A percentile compares a stretch with the other conserved stretches of the same genome.
Conservation (phyloP, 2,888 invertebrate genomes). For the Catocala nupta region DNA sequence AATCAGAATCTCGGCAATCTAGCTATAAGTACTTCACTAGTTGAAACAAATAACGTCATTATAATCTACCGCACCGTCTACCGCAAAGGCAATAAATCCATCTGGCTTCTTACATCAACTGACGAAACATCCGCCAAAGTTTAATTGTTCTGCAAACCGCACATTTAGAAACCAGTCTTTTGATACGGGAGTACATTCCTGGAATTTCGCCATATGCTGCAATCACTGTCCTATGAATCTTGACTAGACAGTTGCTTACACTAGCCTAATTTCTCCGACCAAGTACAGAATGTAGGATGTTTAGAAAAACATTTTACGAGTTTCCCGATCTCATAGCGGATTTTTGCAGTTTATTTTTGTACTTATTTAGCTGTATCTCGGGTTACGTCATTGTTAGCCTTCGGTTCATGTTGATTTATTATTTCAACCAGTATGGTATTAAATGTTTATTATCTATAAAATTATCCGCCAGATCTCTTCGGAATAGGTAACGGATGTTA, state of each 20-base stretch:
- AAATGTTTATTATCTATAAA: conserved; percentile 35
- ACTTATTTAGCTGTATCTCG: conserved; percentile 36
- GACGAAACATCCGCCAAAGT: conserved; percentile 31
- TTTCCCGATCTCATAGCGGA: conserved; percentile 35
- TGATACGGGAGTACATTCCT: conserved; percentile 46
- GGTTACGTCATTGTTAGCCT: conserved; percentile 43
- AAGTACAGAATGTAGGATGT: conserved; percentile 47
- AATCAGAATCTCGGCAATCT: background rate
- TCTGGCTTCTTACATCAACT: conserved; percentile 4
- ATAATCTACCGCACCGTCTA: background rate
- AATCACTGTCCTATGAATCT: conserved; percentile 53
- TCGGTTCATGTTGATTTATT: conserved; percentile 36
- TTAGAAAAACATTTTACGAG: conserved; percentile 44
- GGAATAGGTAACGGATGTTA: conserved; percentile 6
- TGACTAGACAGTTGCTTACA: conserved; percentile 54
- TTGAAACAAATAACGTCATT: background rate
- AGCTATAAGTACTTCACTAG: background rate
- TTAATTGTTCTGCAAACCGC: conserved; percentile 37
- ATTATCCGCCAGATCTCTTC: conserved; percentile 22
- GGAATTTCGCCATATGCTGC: conserved; percentile 35
- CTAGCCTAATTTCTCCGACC: conserved; percentile 44
- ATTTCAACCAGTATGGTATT: conserved; percentile 35
- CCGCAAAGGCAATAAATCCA: background rate
- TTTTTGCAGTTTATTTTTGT: conserved; percentile 50
- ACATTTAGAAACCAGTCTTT: conserved; percentile 33